phyloP scores from a whole-genome alignment of 2,888 invertebrate genomes.

The Stratiomys singularior region DNA sequence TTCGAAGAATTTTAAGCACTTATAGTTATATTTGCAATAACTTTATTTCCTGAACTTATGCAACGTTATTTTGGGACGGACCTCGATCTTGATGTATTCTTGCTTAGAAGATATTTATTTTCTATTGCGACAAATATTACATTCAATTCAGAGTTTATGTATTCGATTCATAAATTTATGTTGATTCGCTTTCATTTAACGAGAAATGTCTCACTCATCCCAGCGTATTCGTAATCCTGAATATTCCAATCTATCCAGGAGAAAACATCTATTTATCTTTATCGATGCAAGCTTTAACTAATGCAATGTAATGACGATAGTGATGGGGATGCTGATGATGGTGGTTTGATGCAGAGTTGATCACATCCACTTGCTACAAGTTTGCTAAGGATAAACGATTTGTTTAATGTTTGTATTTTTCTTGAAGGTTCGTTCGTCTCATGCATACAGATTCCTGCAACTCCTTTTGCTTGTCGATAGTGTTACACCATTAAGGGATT shows the following conservation, averaged over 20 bases:
- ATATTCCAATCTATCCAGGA: background rate
- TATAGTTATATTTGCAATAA: too few species aligned
- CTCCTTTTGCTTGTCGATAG: background rate
- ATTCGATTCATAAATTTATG: too few species aligned
- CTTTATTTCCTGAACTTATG: too few species aligned
- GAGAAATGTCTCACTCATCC: too few species aligned
- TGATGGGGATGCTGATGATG: too few species aligned
- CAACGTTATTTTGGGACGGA: too few species aligned
- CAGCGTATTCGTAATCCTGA: background rate
- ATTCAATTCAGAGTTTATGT: too few species aligned
- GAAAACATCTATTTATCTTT: slow-evolving; percentile 18
- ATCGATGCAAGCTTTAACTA: background rate
- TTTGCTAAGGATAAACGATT: slow-evolving; percentile 6
- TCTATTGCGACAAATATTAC: too few species aligned
- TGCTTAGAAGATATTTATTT: too few species aligned
- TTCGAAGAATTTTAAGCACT: too few species aligned
- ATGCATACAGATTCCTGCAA: slow-evolving; percentile 4
- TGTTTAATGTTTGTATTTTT: slow-evolving; percentile 29
- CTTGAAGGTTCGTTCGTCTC: slow-evolving; percentile 18
- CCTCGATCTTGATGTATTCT: too few species aligned
- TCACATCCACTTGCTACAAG: background rate
- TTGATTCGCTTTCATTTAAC: too few species aligned
- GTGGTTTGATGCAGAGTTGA: background rate
- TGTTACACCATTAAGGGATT: background rate
- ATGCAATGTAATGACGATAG: background rate